Percentiles rank a stretch among this genome's conserved stretches.
phyloP scores from a whole-genome alignment of 1,140 invertebrate genomes.

The Drosophila repletoides region DNA sequence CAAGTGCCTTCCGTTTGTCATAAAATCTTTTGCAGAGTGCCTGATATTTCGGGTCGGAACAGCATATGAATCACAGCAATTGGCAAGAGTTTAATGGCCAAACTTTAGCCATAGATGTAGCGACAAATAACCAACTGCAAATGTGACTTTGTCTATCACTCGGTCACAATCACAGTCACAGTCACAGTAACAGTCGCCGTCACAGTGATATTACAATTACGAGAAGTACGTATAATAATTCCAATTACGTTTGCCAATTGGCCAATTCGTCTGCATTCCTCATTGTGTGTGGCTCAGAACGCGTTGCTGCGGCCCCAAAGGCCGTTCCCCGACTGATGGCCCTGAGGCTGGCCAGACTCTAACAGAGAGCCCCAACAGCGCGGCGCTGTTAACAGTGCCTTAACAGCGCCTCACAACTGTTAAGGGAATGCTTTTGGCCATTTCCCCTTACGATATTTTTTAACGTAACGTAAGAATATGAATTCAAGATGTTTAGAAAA shows the following conservation, averaged over 20 bases:
- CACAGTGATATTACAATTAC: neutral
- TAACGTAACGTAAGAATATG: slow-evolving; percentile 27
- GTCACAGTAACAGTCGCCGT: slow-evolving; percentile 1
- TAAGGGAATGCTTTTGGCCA: neutral
- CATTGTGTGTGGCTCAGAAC: neutral
- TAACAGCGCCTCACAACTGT: slow-evolving; percentile 20
- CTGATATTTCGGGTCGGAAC: neutral
- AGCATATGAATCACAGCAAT: slow-evolving; percentile 78
- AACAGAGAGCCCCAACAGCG: slow-evolving; percentile 14
- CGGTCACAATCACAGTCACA: neutral
- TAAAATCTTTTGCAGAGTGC: slow-evolving; percentile 44
- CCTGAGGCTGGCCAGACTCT: neutral
- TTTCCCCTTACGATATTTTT: slow-evolving; percentile 72
- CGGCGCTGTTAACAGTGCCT: neutral
- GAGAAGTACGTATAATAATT: neutral
- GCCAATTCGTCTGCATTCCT: slow-evolving; percentile 1
- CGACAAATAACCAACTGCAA: slow-evolving; percentile 56
- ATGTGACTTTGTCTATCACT: slow-evolving; percentile 27
- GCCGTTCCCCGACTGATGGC: slow-evolving; percentile 53
- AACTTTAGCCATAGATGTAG: slow-evolving; percentile 70
- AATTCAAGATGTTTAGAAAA: too few relatives aligned
- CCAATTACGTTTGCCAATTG: slow-evolving; percentile 14
- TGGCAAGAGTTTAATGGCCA: slow-evolving; percentile 69
- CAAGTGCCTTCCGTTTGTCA: slow-evolving; percentile 76
- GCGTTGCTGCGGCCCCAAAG: slow-evolving; percentile 46